Conservation (phyloP, 2,113 vertebrate species). For the Coracopsis vasa region DNA sequence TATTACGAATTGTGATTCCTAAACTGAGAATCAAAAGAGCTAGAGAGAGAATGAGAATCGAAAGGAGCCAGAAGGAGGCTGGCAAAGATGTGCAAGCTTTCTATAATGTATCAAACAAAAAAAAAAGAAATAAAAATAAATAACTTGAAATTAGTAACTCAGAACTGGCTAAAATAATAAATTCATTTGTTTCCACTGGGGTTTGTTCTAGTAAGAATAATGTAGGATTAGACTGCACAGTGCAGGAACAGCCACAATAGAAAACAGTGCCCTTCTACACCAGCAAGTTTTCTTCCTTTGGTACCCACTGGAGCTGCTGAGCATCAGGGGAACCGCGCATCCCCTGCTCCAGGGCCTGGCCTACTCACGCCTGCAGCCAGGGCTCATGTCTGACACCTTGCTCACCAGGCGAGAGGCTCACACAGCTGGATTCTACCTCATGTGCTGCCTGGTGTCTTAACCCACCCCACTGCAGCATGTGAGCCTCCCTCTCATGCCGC, state of each 20-base stretch:
- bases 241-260: background rate
- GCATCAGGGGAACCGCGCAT: background rate
- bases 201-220: background rate
- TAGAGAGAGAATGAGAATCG: background rate
- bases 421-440: background rate
- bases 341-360: rapidly evolving
- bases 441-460: background rate
- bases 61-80: background rate
- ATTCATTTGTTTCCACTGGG: background rate
- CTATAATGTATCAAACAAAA: background rate
- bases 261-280: background rate
- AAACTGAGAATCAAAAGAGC: background rate
- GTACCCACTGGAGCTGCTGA: background rate
- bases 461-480: rapidly evolving
- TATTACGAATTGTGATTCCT: background rate
- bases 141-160: background rate
- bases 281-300: background rate
- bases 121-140: background rate
- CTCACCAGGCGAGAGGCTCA: background rate
- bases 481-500: background rate
- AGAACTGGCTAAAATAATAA: background rate
- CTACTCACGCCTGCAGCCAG: background rate
- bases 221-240: background rate
- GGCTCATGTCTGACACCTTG: background rate
- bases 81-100: background rate